A percentile compares a stretch with the other conserved stretches of the same genome.
These are phyloP conservation scores for Etheostoma perlongum DNA, from an alignment of 2,797 vertebrate species.

Conservation along the genomic window DNA sequence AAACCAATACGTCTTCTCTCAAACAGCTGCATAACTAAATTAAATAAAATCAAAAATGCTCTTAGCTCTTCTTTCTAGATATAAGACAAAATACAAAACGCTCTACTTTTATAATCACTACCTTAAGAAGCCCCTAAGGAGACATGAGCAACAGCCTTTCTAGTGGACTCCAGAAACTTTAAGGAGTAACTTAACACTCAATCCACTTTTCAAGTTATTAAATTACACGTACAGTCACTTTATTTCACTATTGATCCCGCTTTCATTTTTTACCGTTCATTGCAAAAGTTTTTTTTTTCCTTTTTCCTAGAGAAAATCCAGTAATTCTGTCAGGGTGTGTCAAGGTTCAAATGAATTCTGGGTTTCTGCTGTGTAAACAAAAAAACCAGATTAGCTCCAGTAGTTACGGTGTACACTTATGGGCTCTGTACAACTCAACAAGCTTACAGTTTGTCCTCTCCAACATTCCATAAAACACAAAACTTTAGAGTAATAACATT, in stretches of 20 bases:
- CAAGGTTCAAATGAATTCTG: not conserved
- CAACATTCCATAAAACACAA: not conserved
- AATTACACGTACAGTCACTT: not conserved
- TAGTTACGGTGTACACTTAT: not conserved
- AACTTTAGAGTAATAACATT: not conserved
- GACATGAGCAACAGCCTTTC: not conserved
- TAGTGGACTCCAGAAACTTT: not conserved
- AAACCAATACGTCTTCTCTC: not conserved
- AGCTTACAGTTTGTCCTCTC: not conserved
- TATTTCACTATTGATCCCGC: not conserved
- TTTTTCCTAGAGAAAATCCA: not conserved
- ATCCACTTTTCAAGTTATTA: not conserved
- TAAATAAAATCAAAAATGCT: not conserved
- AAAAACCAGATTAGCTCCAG: not conserved
- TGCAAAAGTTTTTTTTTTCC: not conserved
- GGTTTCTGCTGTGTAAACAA: not conserved
- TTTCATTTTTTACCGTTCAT: not conserved
- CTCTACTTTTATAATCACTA: slow-evolving; percentile 1
- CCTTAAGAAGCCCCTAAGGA: not conserved
- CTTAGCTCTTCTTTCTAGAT: too few relatives aligned
- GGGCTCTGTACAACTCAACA: not conserved
- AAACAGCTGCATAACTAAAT: not conserved
- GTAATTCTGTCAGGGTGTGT: not conserved
- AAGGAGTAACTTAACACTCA: not conserved
- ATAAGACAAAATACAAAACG: not conserved